Evolutionary conservation across 2,888 invertebrate species (phyloP).

Genomic region (Eretmocerus hayati): DNA sequence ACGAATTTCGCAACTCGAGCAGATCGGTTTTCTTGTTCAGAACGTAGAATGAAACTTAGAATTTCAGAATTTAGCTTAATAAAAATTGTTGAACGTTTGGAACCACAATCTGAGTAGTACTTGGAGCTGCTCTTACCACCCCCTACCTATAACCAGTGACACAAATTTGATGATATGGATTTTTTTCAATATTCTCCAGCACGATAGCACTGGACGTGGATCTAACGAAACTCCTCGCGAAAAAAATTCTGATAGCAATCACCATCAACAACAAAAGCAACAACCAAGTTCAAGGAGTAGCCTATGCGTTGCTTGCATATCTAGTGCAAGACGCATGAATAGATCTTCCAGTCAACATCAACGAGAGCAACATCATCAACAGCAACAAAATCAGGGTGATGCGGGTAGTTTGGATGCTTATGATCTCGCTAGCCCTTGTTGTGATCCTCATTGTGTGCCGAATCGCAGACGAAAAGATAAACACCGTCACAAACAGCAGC

Average conservation of each 20-base stretch:
- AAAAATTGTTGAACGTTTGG: no score
- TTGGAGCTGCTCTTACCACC: no score
- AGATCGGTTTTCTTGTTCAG: no score
- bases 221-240: no score
- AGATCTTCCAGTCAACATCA: not conserved
- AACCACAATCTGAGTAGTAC: no score
- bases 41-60: no score
- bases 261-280: no score
- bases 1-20: no score
- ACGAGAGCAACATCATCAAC: not conserved
- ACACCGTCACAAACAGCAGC: constrained; percentile 39
- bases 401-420: constrained; percentile 74
- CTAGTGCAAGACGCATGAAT: constrained; percentile 33
- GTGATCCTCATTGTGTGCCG: constrained; percentile 80
- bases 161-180: not conserved
- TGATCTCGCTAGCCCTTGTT: constrained; percentile 79
- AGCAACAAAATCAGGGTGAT: constrained; percentile 2
- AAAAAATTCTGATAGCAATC: no score
- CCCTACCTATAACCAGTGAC: no score
- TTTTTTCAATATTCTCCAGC: not conserved
- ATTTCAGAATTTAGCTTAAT: no score
- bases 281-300: constrained; percentile 21
- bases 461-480: constrained; percentile 53
- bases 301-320: constrained; percentile 44
- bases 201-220: no score